Conservation (phyloP, 2,888 invertebrate species). For the Parasteatoda lunata region DNA sequence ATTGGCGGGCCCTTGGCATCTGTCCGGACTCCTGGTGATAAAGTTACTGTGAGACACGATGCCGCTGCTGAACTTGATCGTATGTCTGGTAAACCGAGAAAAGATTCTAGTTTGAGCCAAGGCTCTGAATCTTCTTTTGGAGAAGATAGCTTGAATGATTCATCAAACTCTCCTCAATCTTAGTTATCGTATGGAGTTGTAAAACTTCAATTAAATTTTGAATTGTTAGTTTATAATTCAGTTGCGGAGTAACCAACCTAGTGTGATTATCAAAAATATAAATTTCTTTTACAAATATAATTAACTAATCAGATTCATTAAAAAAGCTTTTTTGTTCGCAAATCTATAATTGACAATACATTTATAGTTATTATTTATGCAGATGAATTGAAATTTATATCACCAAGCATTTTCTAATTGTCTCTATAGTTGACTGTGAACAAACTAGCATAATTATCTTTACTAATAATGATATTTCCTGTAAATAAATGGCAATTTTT, state of each 20-base stretch:
- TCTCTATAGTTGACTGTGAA: neutral
- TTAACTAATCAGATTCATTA: neutral
- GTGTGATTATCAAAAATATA: neutral
- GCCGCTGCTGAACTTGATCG: slow-evolving; percentile 70
- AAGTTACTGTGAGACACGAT: slow-evolving; percentile 62
- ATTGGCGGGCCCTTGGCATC: slow-evolving; percentile 54
- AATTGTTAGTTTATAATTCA: neutral
- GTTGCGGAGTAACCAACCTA: neutral
- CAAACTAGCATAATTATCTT: neutral
- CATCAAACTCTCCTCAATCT: neutral
- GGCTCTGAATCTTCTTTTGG: slow-evolving; percentile 23
- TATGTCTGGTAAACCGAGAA: slow-evolving; percentile 57
- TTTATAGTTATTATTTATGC: neutral
- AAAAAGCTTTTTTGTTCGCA: neutral
- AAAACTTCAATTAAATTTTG: neutral
- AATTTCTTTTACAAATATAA: neutral
- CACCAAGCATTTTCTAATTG: neutral
- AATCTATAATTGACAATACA: neutral
- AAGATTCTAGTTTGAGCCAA: slow-evolving; percentile 26
- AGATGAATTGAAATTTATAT: neutral
- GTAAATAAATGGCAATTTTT: neutral
- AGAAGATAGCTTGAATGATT: slow-evolving; percentile 22
- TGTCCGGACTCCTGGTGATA: slow-evolving; percentile 63
- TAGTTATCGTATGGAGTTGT: neutral
- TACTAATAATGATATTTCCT: neutral